A percentile compares a stretch with the other conserved stretches of the same genome.
phyloP scores from a whole-genome alignment of 2,113 vertebrate species.

The Neodontobutis hainanensis region DNA sequence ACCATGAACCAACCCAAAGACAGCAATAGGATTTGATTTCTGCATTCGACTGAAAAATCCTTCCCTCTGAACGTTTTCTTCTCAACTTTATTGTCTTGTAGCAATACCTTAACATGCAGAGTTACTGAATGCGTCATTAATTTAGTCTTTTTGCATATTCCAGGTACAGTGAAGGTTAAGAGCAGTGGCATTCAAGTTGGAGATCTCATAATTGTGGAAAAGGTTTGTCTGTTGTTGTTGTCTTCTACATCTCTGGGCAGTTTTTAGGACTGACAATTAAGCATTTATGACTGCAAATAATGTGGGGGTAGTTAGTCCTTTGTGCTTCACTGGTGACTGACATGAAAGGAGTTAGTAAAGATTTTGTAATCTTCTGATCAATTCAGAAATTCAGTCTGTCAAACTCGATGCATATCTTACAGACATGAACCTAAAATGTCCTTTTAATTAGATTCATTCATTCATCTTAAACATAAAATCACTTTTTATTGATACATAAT shows the following conservation, averaged over 20 bases:
- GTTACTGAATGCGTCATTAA: neutral
- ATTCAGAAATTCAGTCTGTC: conserved; percentile 60
- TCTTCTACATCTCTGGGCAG: conserved; percentile 57
- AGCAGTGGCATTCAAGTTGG: conserved; percentile 96
- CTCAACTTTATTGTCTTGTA: neutral
- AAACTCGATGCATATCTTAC: conserved; percentile 26
- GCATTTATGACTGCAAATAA: conserved; percentile 52
- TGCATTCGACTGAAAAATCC: conserved; percentile 5
- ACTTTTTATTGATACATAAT: conserved; percentile 17
- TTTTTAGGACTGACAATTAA: conserved; percentile 47
- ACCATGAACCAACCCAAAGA: conserved; percentile 11
- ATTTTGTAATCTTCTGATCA: conserved; percentile 75
- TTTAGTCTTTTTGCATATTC: conserved; percentile 29
- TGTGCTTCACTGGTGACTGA: conserved; percentile 48
- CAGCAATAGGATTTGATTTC: neutral
- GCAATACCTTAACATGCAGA: neutral
- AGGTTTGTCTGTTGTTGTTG: conserved; percentile 81
- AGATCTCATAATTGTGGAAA: conserved; percentile 97
- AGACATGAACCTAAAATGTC: conserved; percentile 31
- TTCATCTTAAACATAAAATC: conserved; percentile 41
- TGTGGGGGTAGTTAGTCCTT: conserved; percentile 54
- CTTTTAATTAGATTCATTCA: conserved; percentile 42
- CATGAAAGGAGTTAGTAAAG: conserved; percentile 72
- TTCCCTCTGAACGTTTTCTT: neutral
- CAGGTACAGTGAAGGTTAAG: conserved; percentile 96